phyloP scores from a whole-genome alignment of 2,888 invertebrate genomes.

The Limnephilus rhombicus region DNA sequence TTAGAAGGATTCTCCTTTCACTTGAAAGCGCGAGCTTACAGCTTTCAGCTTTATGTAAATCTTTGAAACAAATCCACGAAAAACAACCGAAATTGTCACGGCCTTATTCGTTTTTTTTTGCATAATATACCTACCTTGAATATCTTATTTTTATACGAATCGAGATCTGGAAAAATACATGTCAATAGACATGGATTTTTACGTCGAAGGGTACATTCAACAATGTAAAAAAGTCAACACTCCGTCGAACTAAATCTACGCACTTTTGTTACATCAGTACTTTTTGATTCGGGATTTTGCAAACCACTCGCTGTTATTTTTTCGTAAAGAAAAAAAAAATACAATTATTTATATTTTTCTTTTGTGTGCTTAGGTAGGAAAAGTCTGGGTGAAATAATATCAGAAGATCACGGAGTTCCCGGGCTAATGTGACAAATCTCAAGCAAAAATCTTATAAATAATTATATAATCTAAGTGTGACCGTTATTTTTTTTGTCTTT shows the following conservation, averaged over 20 bases:
- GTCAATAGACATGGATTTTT: not conserved
- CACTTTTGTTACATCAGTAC: not conserved
- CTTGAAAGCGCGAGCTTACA: constrained; percentile 27
- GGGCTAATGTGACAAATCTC: no score
- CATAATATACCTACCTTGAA: not conserved
- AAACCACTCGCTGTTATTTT: no score
- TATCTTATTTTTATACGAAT: not conserved
- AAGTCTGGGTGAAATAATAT: no score
- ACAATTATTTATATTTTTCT: not conserved
- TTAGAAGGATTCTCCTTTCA: constrained; percentile 26
- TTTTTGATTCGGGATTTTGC: not conserved
- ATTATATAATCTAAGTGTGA: no score
- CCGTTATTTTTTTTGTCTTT: no score
- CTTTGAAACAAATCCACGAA: constrained; percentile 7
- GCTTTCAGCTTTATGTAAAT: constrained; percentile 41
- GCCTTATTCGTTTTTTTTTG: not conserved
- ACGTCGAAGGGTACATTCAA: not conserved
- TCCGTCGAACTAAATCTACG: not conserved
- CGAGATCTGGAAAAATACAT: not conserved
- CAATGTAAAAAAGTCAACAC: not conserved
- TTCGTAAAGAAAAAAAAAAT: not conserved
- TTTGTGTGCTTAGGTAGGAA: not conserved
- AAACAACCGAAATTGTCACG: constrained; percentile 22
- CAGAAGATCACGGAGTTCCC: no score
- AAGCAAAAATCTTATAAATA: no score